A percentile compares a stretch with the other conserved stretches of the same genome.
These are phyloP conservation scores for Cichlasoma orientale DNA, from an alignment of 2,797 vertebrate genomes.

Conservation along the genomic window DNA sequence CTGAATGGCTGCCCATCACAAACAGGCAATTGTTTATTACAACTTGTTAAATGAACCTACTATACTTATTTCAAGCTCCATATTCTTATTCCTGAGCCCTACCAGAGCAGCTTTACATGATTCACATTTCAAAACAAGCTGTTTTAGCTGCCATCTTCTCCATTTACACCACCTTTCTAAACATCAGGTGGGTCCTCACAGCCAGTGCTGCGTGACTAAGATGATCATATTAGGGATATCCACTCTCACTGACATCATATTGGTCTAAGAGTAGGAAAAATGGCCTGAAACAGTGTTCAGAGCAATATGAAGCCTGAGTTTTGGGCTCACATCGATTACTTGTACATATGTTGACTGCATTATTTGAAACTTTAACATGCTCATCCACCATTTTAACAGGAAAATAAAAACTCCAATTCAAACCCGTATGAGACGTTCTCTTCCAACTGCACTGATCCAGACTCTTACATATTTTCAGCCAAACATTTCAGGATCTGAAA, in stretches of 20 bases:
- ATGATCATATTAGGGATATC: not conserved
- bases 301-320: not conserved
- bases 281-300: not conserved
- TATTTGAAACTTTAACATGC: not conserved
- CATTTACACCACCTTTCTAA: not conserved
- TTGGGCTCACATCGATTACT: not conserved
- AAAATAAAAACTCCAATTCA: not conserved
- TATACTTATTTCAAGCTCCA: not conserved
- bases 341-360: not conserved
- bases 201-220: not conserved
- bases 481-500: no score
- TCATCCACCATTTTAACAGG: not conserved
- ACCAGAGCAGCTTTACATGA: no score
- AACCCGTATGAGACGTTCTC: not conserved
- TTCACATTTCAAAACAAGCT: not conserved
- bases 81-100: not conserved
- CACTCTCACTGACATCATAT: not conserved
- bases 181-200: not conserved
- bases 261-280: not conserved
- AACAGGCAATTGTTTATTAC: accelerated
- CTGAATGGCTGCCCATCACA: not conserved
- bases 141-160: not conserved
- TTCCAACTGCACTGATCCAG: not conserved
- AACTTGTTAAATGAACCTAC: not conserved
- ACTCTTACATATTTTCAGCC: not conserved